Evolutionary conservation across 1,140 invertebrate genomes (phyloP).

Genomic region (Euglossa dilemma): DNA sequence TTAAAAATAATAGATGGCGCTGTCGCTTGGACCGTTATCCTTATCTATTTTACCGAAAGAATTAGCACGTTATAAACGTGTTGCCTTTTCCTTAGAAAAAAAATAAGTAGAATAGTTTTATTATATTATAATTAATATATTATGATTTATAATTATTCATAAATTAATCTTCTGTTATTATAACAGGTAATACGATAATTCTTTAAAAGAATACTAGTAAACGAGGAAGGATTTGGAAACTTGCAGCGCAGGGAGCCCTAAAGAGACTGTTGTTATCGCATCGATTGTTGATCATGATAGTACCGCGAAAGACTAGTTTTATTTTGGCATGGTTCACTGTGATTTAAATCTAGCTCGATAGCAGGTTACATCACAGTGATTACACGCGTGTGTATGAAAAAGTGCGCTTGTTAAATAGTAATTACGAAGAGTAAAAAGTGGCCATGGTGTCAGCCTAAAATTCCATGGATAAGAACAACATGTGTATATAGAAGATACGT

Average conservation of each 20-base stretch:
- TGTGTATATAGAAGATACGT: conserved; percentile 30
- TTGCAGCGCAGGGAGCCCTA: background rate
- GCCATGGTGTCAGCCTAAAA: background rate
- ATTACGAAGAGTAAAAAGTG: background rate
- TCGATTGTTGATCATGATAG: background rate
- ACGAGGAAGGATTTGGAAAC: background rate
- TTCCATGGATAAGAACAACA: background rate
- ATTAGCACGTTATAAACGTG: too few relatives aligned
- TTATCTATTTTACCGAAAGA: too few relatives aligned
- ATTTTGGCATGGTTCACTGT: conserved; percentile 17
- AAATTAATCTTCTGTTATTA: background rate
- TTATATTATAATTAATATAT: too few relatives aligned
- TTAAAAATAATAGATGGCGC: too few relatives aligned
- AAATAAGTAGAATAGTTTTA: too few relatives aligned
- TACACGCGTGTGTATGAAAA: background rate
- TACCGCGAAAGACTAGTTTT: conserved; percentile 15
- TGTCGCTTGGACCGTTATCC: too few relatives aligned
- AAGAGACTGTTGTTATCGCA: background rate
- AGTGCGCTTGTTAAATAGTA: background rate
- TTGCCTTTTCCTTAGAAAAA: too few relatives aligned
- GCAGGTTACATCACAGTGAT: too few relatives aligned
- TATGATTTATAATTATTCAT: background rate
- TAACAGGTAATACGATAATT: conserved; percentile 20
- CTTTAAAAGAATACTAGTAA: background rate
- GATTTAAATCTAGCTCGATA: background rate